A percentile compares a stretch with the other conserved stretches of the same genome.
These are phyloP conservation scores for Xestobium rufovillosum DNA, from an alignment of 2,888 invertebrate species.

Conservation along the genomic window DNA sequence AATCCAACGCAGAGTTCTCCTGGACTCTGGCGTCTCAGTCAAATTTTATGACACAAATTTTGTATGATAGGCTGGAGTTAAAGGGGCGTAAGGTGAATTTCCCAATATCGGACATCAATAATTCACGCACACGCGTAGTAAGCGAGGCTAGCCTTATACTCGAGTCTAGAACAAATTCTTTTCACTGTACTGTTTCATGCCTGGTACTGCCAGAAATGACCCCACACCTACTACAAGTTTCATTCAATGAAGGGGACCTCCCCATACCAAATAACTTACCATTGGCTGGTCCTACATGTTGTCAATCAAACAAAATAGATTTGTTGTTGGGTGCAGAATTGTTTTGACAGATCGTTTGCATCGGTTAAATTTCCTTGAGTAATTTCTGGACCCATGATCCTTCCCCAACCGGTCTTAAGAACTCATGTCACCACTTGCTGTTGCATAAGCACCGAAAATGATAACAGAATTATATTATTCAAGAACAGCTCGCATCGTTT, in stretches of 20 bases:
- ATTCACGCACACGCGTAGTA: background rate
- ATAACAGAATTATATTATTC: too few species aligned
- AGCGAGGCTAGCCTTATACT: background rate
- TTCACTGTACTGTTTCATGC: background rate
- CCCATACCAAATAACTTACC: conserved; percentile 7
- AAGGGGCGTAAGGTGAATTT: background rate
- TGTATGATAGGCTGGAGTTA: conserved; percentile 5
- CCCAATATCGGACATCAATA: conserved; percentile 3
- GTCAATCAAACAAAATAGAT: conserved; percentile 4
- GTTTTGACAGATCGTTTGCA: conserved; percentile 8
- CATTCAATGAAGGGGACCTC: background rate
- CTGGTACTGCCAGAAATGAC: conserved; percentile 5
- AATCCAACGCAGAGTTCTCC: conserved; percentile 5
- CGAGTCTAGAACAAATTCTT: conserved; percentile 2
- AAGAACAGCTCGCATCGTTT: too few species aligned
- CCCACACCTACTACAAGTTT: background rate
- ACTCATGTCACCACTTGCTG: too few species aligned
- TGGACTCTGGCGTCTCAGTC: conserved; percentile 13
- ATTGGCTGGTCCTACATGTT: conserved; percentile 10
- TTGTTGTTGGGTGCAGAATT: conserved; percentile 7
- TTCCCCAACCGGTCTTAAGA: too few species aligned
- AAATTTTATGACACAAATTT: conserved; percentile 9
- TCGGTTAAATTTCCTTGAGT: background rate
- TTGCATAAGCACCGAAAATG: too few species aligned
- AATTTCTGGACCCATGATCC: too few species aligned